These are phyloP conservation scores for Hucho hucho DNA, from an alignment of 2,113 vertebrate species.

Conservation along the genomic window DNA sequence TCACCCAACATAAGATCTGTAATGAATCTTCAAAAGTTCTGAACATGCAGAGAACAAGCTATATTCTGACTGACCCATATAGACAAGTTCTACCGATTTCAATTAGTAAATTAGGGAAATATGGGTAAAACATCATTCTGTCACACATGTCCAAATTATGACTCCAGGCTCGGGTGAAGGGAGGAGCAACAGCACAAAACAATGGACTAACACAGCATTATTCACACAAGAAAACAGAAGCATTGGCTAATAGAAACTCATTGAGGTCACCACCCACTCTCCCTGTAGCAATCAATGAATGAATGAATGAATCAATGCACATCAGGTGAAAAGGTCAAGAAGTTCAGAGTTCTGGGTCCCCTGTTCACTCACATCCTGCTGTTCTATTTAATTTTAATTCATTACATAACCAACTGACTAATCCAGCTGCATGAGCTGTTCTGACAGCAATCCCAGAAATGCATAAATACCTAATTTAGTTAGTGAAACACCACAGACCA, in stretches of 20 bases:
- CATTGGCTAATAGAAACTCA: neutral
- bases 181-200: no score
- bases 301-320: no score
- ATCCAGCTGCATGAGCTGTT: constrained; percentile 6
- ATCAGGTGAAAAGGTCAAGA: no score
- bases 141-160: no score
- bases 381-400: neutral
- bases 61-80: no score
- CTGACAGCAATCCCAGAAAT: constrained; percentile 20
- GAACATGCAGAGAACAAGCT: no score
- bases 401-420: constrained; percentile 36
- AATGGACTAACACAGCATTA: neutral
- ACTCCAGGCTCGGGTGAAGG: no score
- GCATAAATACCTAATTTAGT: constrained; percentile 35
- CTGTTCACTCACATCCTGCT: neutral
- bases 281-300: neutral
- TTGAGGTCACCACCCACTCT: neutral
- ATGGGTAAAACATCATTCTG: no score
- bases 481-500: constrained; percentile 7
- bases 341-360: neutral
- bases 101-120: no score
- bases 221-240: neutral
- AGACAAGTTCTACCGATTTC: no score
- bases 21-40: no score
- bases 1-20: neutral